Evolutionary conservation across 2,888 invertebrate genomes (phyloP).

Genomic region (Orthonychiurus folsomi): DNA sequence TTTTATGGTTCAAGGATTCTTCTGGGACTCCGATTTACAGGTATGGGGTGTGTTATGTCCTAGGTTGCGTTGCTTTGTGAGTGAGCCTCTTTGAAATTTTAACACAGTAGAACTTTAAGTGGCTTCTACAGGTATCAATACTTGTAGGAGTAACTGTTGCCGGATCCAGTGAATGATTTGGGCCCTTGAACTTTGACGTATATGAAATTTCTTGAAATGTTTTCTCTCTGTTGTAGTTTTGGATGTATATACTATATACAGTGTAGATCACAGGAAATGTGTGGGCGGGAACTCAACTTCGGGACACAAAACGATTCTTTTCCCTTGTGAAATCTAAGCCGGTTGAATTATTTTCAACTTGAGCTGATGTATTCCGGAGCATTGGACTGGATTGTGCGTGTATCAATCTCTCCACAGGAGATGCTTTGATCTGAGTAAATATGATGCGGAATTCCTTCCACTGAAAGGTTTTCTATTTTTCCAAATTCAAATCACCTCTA

Average conservation of each 20-base stretch:
- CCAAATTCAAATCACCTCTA: background rate
- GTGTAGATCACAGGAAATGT: too few species aligned
- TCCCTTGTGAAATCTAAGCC: too few species aligned
- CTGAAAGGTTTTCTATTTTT: background rate
- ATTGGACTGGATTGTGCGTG: too few species aligned
- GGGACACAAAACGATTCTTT: too few species aligned
- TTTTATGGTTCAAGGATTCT: constrained; percentile 82
- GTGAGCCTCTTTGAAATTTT: too few species aligned
- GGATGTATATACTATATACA: too few species aligned
- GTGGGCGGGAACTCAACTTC: too few species aligned
- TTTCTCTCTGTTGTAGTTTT: too few species aligned
- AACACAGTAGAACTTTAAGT: background rate
- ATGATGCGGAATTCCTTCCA: constrained; percentile 2
- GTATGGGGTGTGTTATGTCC: constrained; percentile 52
- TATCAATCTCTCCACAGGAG: background rate
- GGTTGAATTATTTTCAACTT: background rate
- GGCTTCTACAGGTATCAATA: constrained; percentile 1
- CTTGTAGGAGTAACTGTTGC: background rate
- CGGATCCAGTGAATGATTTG: too few species aligned
- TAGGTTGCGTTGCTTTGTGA: too few species aligned
- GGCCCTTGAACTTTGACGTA: too few species aligned
- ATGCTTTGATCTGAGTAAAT: background rate
- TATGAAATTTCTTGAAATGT: too few species aligned
- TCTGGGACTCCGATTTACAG: constrained; percentile 78
- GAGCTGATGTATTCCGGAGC: background rate